phyloP scores from a whole-genome alignment of 2,888 invertebrate genomes.

The Brachyptera risi region DNA sequence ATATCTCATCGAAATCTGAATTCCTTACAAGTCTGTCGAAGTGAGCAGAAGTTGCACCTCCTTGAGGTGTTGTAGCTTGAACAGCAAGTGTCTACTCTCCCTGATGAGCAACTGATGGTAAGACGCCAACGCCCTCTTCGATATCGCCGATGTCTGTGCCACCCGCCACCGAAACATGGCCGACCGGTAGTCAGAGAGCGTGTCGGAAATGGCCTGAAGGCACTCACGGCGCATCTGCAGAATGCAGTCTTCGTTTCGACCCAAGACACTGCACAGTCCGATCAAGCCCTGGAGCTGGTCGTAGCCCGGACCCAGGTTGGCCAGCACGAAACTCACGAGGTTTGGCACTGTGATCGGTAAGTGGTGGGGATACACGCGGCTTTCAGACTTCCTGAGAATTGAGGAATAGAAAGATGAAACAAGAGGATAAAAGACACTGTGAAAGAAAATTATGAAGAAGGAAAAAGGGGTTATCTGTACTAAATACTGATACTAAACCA shows the following conservation, averaged over 20 bases:
- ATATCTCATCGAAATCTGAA: too few relatives aligned
- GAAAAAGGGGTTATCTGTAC: too few relatives aligned
- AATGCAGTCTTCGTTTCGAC: conserved; percentile 15
- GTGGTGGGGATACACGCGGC: conserved; percentile 61
- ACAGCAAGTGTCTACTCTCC: conserved; percentile 10
- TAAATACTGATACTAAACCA: too few relatives aligned
- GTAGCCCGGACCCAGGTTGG: conserved; percentile 54
- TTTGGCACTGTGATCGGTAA: conserved; percentile 61
- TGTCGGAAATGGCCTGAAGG: conserved; percentile 11
- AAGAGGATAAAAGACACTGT: neutral
- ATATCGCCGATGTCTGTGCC: neutral
- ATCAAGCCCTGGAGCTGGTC: conserved; percentile 15
- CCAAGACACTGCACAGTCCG: conserved; percentile 26
- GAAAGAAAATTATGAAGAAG: too few relatives aligned
- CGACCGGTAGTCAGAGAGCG: conserved; percentile 15
- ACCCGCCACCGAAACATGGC: neutral
- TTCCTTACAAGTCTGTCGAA: too few relatives aligned
- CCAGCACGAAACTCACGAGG: conserved; percentile 66
- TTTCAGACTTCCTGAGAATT: conserved; percentile 62
- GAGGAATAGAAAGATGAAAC: conserved; percentile 27
- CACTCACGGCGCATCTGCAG: conserved; percentile 19
- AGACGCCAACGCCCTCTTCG: neutral
- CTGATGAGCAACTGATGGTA: too few relatives aligned
- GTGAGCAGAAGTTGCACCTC: conserved; percentile 23
- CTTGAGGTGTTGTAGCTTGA: conserved; percentile 21